Evolutionary conservation across 2,797 vertebrate species (phyloP), one percentile per base, ranked within the genome.

Genomic region (Sebastiscus albofasciatus): DNA sequence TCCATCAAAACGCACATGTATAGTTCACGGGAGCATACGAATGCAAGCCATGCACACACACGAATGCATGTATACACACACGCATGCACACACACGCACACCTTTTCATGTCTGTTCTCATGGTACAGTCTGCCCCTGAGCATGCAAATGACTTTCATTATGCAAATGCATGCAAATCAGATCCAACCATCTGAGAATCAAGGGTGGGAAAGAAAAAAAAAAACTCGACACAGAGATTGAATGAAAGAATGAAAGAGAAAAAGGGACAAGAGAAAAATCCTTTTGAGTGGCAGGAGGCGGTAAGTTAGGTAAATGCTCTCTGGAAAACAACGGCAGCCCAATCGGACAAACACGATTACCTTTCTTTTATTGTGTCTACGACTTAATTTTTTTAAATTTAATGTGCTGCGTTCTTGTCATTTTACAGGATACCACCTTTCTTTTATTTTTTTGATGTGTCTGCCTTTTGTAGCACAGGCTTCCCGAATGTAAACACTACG

Each of bases 71-170:
- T 74, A 55, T 31, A 80, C 77, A 75, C 85, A 88, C 67, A 29
- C 69, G 80, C 78, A 62, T 84, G 84, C 86, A 89, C 87, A 82
- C 87, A 89, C 85, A 88, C 93, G 87, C 85, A 93, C 94, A 94
- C 94, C 94, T 96, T 96, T 95, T 95, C 96, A 96, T 96, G 96
- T 97, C 96, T 97, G 97, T 97, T 98, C 97, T 97, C 96, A 97
- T 96, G 97, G 96, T 97, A 97, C 96, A 96, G 97, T 97, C 95
- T 97, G 98, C 97, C 97, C 96, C 96, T 96, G 96, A 97, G 97
- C 98, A 99, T 99, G 97, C 97, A 99, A 99, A 99, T 98, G 96
- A 97, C 97, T 96, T 97, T 96, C 97, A 98, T 98, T 99, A 99
- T 99, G 97, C 97, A 99, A 98, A 99, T 99, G 79, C 93, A 99